Percentiles rank a stretch among this genome's conserved stretches.
Evolutionary conservation across 2,113 vertebrate species (phyloP).

Genomic region (Rana temporaria): DNA sequence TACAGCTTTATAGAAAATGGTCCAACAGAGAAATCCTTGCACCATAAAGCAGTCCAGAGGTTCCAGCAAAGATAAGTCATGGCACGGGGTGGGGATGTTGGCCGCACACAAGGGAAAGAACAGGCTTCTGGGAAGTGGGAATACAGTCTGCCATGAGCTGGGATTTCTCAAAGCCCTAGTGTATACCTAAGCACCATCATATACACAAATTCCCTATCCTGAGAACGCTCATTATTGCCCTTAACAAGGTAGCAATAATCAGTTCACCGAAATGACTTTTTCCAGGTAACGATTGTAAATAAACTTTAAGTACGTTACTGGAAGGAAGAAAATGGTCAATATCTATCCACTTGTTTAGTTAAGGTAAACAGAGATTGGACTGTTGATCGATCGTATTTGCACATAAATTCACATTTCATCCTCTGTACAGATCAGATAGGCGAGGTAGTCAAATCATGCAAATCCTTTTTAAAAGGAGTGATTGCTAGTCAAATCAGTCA

Average conservation of each 20-base stretch:
- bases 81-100: neutral
- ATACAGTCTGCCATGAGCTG: neutral
- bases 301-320: neutral
- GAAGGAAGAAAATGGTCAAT: neutral
- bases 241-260: neutral
- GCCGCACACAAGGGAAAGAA: neutral
- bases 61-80: neutral
- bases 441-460: conserved; percentile 29
- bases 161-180: neutral
- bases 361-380: neutral
- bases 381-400: neutral
- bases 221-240: too few relatives aligned
- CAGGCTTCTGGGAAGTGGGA: neutral
- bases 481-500: conserved; percentile 18
- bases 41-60: neutral
- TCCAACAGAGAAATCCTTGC: neutral
- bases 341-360: neutral
- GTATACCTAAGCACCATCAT: too few relatives aligned
- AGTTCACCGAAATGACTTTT: neutral
- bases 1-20: too few relatives aligned
- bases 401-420: neutral
- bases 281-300: neutral
- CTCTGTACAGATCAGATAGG: neutral
- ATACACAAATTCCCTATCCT: neutral
- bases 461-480: conserved; percentile 13